Conservation (phyloP, 2,797 vertebrate species). For the Anniella stebbinsi region DNA sequence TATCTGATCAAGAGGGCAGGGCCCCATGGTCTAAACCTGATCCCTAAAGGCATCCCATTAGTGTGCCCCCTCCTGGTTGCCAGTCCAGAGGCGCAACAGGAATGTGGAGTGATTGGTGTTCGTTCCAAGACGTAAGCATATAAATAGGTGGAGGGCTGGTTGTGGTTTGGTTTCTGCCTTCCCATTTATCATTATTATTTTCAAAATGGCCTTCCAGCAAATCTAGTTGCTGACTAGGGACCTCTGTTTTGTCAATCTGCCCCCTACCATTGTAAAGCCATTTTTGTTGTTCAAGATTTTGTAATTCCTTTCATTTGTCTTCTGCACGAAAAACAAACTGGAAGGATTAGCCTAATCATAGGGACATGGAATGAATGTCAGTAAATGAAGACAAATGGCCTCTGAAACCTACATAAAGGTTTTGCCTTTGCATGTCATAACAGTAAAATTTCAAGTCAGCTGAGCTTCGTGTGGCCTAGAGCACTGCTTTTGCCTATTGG, state of each 20-base stretch:
- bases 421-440: slow-evolving; percentile 1
- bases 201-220: not conserved
- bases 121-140: too few species aligned
- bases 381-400: slow-evolving; percentile 29
- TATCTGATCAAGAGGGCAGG: too few species aligned
- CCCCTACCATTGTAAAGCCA: not conserved
- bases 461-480: slow-evolving; percentile 17
- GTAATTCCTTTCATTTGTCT: not conserved
- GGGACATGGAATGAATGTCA: slow-evolving; percentile 3
- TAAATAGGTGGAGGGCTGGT: too few species aligned
- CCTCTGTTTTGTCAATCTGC: not conserved
- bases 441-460: slow-evolving; percentile 20
- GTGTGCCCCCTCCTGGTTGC: not conserved
- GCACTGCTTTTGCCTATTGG: slow-evolving; percentile 38
- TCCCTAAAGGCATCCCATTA: not conserved
- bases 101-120: not conserved
- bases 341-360: slow-evolving; percentile 33
- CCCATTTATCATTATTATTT: too few species aligned
- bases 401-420: not conserved
- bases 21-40: not conserved
- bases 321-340: not conserved
- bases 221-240: not conserved
- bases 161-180: not conserved
- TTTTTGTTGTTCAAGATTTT: not conserved
- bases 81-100: not conserved